Conservation (phyloP, 2,888 invertebrate genomes). For the Drosophila algonquin region DNA sequence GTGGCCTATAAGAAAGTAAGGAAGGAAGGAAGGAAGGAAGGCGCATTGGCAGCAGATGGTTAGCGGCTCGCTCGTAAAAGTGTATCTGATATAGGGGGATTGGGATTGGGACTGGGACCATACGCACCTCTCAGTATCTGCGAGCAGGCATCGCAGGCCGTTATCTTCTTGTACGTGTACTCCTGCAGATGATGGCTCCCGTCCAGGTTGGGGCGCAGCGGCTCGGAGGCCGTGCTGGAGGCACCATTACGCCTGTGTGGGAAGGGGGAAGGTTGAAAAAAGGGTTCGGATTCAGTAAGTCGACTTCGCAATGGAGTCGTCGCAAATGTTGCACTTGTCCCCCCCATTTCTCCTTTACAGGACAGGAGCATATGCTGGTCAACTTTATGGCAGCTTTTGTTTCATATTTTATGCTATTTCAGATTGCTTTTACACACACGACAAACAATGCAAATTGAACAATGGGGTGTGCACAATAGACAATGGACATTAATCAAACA, state of each 20-base stretch:
- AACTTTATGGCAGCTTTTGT: constrained; percentile 27
- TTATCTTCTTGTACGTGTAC: constrained; percentile 97
- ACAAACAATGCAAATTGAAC: constrained; percentile 56
- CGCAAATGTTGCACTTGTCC: constrained; percentile 37
- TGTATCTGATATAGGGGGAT: no score
- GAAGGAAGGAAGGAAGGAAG: not conserved
- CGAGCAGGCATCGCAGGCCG: constrained; percentile 96
- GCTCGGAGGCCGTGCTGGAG: constrained; percentile 85
- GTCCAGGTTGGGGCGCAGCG: constrained; percentile 83
- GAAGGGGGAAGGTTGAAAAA: constrained; percentile 20
- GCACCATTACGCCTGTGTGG: constrained; percentile 89
- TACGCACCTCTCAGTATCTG: constrained; percentile 93
- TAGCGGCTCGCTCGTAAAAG: not conserved
- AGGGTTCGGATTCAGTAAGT: constrained; percentile 10
- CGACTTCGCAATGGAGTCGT: constrained; percentile 21
- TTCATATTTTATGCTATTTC: constrained; percentile 40
- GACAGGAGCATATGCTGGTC: constrained; percentile 34
- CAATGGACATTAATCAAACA: constrained; percentile 47
- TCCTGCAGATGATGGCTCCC: constrained; percentile 93
- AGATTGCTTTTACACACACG: constrained; percentile 49
- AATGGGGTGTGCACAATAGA: constrained; percentile 53
- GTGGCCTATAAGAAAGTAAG: constrained; percentile 87
- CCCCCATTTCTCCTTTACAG: not conserved
- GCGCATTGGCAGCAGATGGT: not conserved
- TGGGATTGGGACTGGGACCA: not conserved